These are phyloP conservation scores for Cheumatopsyche charites DNA, from an alignment of 1,140 invertebrate species.

Conservation along the genomic window DNA sequence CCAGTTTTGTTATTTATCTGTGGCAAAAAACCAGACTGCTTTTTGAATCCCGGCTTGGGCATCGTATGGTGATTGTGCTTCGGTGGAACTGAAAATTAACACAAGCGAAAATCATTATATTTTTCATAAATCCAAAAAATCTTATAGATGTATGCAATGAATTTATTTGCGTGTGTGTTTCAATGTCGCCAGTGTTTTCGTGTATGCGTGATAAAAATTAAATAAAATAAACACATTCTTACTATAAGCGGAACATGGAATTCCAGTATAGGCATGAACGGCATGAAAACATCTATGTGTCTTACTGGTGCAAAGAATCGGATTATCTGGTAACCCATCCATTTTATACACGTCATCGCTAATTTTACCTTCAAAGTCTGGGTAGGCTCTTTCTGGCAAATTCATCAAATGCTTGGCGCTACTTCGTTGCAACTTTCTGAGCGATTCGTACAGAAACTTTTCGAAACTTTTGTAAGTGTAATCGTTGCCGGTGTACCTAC, in stretches of 20 bases:
- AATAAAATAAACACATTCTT: slow-evolving; percentile 51
- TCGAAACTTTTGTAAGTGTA: slow-evolving; percentile 88
- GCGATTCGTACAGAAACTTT: slow-evolving; percentile 87
- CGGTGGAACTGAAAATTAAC: slow-evolving; percentile 66
- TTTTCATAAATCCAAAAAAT: neutral
- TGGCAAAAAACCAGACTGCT: slow-evolving; percentile 61
- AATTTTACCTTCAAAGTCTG: slow-evolving; percentile 51
- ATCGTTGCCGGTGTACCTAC: slow-evolving; percentile 72
- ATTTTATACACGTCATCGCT: slow-evolving; percentile 55
- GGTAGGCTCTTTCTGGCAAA: slow-evolving; percentile 62
- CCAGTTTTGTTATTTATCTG: slow-evolving; percentile 64
- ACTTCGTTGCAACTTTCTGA: slow-evolving; percentile 77
- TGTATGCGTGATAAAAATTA: neutral
- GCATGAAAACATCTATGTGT: slow-evolving; percentile 89
- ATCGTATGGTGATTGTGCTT: slow-evolving; percentile 75
- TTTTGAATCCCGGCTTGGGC: slow-evolving; percentile 63
- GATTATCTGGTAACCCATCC: slow-evolving; percentile 63
- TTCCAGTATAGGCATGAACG: slow-evolving; percentile 87
- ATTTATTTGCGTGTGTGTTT: neutral
- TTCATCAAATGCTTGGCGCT: slow-evolving; percentile 68
- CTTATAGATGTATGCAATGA: neutral
- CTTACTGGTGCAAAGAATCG: slow-evolving; percentile 77
- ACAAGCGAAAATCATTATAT: too few relatives aligned
- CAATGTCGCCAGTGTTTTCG: neutral
- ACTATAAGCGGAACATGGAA: slow-evolving; percentile 84